Conservation (phyloP, 64 coral and sea anemone genomes). For the Stylophora pistillata region DNA sequence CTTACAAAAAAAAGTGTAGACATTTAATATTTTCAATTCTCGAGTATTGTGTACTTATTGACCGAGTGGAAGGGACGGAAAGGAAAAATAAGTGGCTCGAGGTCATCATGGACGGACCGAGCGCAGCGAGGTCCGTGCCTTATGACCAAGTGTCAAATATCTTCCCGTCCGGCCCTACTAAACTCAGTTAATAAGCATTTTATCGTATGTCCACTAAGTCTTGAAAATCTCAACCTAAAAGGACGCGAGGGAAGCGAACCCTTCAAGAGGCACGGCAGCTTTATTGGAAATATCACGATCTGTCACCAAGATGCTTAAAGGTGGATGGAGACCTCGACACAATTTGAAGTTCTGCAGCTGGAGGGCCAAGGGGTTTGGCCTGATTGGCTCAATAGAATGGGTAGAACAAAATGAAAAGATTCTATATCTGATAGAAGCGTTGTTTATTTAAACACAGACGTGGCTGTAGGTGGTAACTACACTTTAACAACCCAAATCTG, state of each 20-base stretch:
- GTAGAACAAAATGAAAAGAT: conserved; percentile 90
- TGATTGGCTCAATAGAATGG: conserved; percentile 92
- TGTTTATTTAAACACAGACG: conserved; percentile 72
- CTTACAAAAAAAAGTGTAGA: no score
- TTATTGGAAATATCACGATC: conserved; percentile 80
- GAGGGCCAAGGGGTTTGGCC: conserved; percentile 89
- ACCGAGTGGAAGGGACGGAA: no score
- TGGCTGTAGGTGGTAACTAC: conserved; percentile 42
- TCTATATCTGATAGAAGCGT: conserved; percentile 69
- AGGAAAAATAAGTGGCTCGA: no score
- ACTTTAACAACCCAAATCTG: conserved; percentile 21
- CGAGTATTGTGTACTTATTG: no score
- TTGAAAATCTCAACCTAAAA: conserved; percentile 59
- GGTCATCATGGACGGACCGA: no score
- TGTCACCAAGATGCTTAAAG: conserved; percentile 41
- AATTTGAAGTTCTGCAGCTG: conserved; percentile 93
- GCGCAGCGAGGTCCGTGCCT: no score
- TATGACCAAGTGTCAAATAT: no score
- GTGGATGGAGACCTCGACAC: conserved; percentile 87
- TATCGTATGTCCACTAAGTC: conserved; percentile 80
- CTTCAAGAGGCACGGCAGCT: conserved; percentile 80
- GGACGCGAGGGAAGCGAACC: conserved; percentile 80
- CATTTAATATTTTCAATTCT: no score
- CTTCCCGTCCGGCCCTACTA: no score
- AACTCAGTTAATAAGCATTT: no score